Base-by-base conservation (phyloP, 2,888 invertebrate genomes). In the Pachycephus smyrnensis region DNA sequence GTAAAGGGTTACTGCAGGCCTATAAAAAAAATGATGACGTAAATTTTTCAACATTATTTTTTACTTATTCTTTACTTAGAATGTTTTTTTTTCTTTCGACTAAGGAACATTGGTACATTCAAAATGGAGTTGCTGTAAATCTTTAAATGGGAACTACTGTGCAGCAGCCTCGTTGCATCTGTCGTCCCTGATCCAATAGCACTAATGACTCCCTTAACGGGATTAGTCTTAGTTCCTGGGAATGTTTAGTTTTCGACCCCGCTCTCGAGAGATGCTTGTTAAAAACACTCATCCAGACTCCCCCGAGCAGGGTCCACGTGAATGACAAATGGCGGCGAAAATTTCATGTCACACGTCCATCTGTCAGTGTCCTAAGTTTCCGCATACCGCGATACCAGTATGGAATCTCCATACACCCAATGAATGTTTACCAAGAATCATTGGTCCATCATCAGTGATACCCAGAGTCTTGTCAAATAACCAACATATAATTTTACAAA, bases 201-300 rank as follows among this genome's bases (percentile, higher is more conserved):
- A 15, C 31, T 71, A 71, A 71, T 71, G 71, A 33, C 71, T 71
- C 71, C 12, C 71, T 71, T 71, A 71, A 71, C 71, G 71, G 71
- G 71, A 71, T 71, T 12, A 71, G 71, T 33, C 31, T 12, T 32
- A 33, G 71, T 31, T 71, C 71, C 71, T 71, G 71, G 71, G 32
- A 71, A 71, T 71, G 71, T 71, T 71, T 71, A 31, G 31, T 31
- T 71, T 71, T 23, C 55, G 15, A 9, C 9, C 55, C 23, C 55
- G 23, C 6, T 23, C 55, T 55, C 55, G 9, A 55, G 55, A 55
- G 55, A 55, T 23, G 55, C 55, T 55, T 55, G 55, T 55, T 55
- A 55, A 55, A 55, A 55, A 23, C 55, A 55, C 23, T 55, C 55
- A 55, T 55, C 23, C 55, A 55, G 55, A 23, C 23, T 55, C 55